Evolutionary conservation across 2,888 invertebrate species (phyloP).

Genomic region (Gandaritis pyraliata): DNA sequence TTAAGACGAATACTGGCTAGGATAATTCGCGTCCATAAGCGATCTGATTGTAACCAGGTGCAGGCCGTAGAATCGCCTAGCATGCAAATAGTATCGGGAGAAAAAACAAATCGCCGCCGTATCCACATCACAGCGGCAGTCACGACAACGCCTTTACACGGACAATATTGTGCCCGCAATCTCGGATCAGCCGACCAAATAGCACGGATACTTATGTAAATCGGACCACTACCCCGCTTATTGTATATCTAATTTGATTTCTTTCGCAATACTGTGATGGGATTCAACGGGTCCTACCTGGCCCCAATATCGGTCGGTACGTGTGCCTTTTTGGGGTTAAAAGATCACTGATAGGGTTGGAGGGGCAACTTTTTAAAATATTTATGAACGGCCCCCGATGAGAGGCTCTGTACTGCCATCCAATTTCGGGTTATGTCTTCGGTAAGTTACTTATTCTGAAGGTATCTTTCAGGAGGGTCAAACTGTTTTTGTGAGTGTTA

Average conservation of each 20-base stretch:
- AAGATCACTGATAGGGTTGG: constrained; percentile 77
- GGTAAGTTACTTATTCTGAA: constrained; percentile 77
- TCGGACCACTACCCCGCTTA: constrained; percentile 78
- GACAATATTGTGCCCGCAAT: constrained; percentile 81
- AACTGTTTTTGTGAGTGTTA: constrained; percentile 75
- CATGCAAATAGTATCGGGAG: constrained; percentile 45
- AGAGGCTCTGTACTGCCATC: constrained; percentile 74
- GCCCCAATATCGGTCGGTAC: constrained; percentile 68
- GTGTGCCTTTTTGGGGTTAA: constrained; percentile 73
- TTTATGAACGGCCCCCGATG: constrained; percentile 76
- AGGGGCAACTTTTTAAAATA: constrained; percentile 78
- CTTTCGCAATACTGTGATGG: constrained; percentile 81
- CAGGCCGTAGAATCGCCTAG: constrained; percentile 36
- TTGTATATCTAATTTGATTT: constrained; percentile 84
- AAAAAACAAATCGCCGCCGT: constrained; percentile 53
- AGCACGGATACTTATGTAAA: constrained; percentile 83
- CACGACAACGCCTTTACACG: constrained; percentile 54
- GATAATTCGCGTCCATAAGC: constrained; percentile 27
- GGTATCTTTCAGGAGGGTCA: constrained; percentile 67
- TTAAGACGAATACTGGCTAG: constrained; percentile 27
- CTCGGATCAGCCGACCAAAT: constrained; percentile 80
- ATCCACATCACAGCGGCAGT: constrained; percentile 60
- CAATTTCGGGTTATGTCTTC: constrained; percentile 83
- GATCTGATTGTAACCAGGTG: constrained; percentile 39
- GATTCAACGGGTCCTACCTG: constrained; percentile 78